These are phyloP conservation scores for Batillaria attramentaria DNA, from an alignment of 1,140 invertebrate species.

Conservation along the genomic window DNA sequence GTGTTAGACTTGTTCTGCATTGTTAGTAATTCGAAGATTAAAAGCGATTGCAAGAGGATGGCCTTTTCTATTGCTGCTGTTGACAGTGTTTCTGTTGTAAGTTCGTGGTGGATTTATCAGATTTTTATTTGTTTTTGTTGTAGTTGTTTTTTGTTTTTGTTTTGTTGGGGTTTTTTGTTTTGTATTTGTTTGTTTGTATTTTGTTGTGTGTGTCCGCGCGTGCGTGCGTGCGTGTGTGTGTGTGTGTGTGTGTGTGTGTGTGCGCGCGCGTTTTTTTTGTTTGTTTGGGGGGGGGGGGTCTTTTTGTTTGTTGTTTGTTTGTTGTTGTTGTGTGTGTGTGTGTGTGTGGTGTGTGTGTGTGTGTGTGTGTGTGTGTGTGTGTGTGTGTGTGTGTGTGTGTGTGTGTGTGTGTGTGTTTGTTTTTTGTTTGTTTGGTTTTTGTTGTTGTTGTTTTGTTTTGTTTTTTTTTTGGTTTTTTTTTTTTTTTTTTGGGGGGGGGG, in stretches of 20 bases:
- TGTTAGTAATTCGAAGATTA: background rate
- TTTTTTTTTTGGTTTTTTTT: too few relatives aligned
- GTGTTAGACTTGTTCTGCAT: background rate
- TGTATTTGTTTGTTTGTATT: background rate
- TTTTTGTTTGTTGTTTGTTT: background rate
- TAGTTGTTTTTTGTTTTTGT: background rate
- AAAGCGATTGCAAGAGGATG: background rate
- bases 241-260: conserved; percentile 6
- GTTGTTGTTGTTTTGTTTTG: too few relatives aligned
- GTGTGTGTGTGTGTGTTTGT: background rate
- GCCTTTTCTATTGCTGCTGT: background rate
- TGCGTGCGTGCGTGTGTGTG: background rate
- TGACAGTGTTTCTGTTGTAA: background rate
- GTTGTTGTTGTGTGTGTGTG: conserved; percentile 8
- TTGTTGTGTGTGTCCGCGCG: conserved; percentile 5
- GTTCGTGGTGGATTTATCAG: too few relatives aligned
- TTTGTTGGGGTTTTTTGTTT: background rate
- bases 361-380: background rate
- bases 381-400: conserved; percentile 15
- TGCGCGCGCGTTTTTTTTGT: background rate
- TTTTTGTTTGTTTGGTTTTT: too few relatives aligned
- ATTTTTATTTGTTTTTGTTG: background rate
- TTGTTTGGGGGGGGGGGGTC: background rate
- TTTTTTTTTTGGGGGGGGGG: too few relatives aligned
- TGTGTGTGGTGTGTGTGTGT: conserved; percentile 11